Evolutionary conservation across 1,140 invertebrate genomes (phyloP), one percentile per base, ranked within the genome.

Genomic region (Eueides isabella): DNA sequence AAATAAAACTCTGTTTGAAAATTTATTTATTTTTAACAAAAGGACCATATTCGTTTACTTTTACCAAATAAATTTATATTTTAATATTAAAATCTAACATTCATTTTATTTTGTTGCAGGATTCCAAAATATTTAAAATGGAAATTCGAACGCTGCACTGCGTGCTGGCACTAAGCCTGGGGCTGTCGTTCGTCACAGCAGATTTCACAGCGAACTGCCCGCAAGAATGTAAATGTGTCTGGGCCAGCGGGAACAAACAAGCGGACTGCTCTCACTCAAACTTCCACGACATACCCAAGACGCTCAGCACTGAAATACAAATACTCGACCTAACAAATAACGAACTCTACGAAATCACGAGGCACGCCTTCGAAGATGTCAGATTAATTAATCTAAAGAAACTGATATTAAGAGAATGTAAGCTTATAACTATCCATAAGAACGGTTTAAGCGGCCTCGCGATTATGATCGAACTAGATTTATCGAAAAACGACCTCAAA

Each of bases 391-490:
- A 98, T 85, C 88, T 98, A 16, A 97, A 98, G 82, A 97, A 97
- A 85, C 89, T 98, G 4, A 95, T 95, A 70, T 81, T 98, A 61
- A 94, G 93, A 74, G 95, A 96, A 78, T 97, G 97, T 85, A 95
- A 95, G 68, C 94, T 98, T 7, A 92, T 95, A 72, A 92, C 94
- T 5, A 94, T 98, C 7, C 94, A 97, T 77, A 94, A 95, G 29
- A 94, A 95, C 70, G 96, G 97, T 0, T 96, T 98, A 80, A 95
- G 94, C 69, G 95, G 95, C 1, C 93, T 98, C 19, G 94, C 94
- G 61, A 96, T 98, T 71, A 94, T 98, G 55, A 97, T 98, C 35
- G 97, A 98, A 88, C 92, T 98, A 35, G 97, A 98, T 86, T 90
- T 98, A 61, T 97, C 97, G 1, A 94, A 94, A 72, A 98, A 98